phyloP scores from a whole-genome alignment of 2,113 vertebrate genomes.

The Amia ocellicauda region DNA sequence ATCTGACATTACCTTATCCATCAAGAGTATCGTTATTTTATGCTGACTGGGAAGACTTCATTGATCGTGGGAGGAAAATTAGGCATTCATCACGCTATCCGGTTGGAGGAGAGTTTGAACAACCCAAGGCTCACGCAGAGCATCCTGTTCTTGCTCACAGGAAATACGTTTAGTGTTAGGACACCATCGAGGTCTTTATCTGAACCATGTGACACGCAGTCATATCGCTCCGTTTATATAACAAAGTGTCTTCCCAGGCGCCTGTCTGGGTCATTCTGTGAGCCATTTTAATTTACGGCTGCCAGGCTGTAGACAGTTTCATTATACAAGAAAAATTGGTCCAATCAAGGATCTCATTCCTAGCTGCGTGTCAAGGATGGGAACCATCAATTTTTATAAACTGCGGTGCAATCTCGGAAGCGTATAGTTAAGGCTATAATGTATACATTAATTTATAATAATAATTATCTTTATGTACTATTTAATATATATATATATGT shows the following conservation, averaged over 20 bases:
- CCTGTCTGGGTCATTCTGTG: slow-evolving; percentile 12
- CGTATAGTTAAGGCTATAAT: neutral
- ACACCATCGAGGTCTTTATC: slow-evolving; percentile 28
- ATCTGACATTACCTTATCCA: neutral
- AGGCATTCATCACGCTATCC: neutral
- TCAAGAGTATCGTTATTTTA: neutral
- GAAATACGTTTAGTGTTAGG: slow-evolving; percentile 34
- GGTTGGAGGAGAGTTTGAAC: slow-evolving; percentile 2
- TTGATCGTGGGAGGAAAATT: neutral
- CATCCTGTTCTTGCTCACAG: slow-evolving; percentile 40
- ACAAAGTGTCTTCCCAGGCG: slow-evolving; percentile 15
- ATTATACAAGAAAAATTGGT: slow-evolving; percentile 35
- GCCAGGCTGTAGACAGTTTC: slow-evolving; percentile 43
- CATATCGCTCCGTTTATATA: slow-evolving; percentile 39
- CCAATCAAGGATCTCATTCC: slow-evolving; percentile 9
- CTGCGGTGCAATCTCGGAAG: neutral
- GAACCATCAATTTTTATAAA: slow-evolving; percentile 18
- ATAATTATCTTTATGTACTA: slow-evolving; percentile 5
- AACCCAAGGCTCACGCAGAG: slow-evolving; percentile 21
- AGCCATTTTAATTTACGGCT: slow-evolving; percentile 34
- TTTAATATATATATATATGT: no score
- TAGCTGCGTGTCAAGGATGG: slow-evolving; percentile 27
- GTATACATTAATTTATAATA: slow-evolving; percentile 1
- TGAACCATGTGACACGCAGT: slow-evolving; percentile 43
- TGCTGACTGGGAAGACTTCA: neutral